These are phyloP conservation scores for Synergus laeviventris DNA, from an alignment of 2,888 invertebrate species.

Conservation along the genomic window DNA sequence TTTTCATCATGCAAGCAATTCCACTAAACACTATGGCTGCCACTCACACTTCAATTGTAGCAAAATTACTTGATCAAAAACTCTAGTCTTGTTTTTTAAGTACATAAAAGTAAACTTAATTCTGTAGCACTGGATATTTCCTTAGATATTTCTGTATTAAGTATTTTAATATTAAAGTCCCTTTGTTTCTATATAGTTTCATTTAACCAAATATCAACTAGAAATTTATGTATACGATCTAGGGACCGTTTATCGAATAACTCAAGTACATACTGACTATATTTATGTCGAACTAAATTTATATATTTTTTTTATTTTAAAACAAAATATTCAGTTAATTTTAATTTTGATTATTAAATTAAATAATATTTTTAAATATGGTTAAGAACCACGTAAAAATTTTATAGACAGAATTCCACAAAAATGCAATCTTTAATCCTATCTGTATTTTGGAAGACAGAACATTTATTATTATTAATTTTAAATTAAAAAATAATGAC, in stretches of 20 bases:
- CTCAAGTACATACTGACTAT: not conserved
- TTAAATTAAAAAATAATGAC: constrained; percentile 44
- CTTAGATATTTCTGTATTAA: constrained; percentile 19
- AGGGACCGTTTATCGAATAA: not conserved
- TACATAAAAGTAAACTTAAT: constrained; percentile 16
- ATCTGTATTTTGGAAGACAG: constrained; percentile 1
- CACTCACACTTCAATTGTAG: constrained; percentile 17
- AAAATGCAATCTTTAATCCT: not conserved
- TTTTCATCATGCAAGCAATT: constrained; percentile 42
- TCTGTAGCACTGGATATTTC: not conserved
- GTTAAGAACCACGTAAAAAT: not conserved
- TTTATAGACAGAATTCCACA: not conserved
- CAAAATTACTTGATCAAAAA: constrained; percentile 14
- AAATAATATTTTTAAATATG: constrained; percentile 9
- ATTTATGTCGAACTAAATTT: not conserved
- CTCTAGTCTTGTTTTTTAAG: not conserved
- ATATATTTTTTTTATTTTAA: not conserved
- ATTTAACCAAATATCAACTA: not conserved
- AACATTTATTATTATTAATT: constrained; percentile 12
- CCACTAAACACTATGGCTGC: constrained; percentile 39
- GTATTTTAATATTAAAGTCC: constrained; percentile 14
- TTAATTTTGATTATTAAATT: constrained; percentile 35
- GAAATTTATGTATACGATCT: not conserved
- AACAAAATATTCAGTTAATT: constrained; percentile 19
- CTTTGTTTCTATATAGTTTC: not conserved